A percentile compares a stretch with the other conserved stretches of the same genome.
phyloP scores from a whole-genome alignment of 2,797 vertebrate genomes.

The Hippopotamyrus pictus region DNA sequence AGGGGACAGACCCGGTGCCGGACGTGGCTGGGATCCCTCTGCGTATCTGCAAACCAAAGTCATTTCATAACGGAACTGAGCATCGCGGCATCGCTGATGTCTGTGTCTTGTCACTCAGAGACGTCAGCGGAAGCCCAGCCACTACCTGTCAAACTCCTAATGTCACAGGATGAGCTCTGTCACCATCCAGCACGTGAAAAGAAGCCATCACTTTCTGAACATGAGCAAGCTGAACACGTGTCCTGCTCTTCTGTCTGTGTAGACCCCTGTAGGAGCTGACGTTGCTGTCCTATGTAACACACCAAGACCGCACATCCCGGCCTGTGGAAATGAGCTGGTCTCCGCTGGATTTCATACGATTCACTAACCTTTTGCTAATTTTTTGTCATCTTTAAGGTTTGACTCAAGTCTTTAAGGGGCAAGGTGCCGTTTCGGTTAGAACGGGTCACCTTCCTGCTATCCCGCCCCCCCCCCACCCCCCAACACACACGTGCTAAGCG shows the following conservation, averaged over 20 bases:
- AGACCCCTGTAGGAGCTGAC: not conserved
- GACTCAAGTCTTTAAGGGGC: not conserved
- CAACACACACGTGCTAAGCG: not conserved
- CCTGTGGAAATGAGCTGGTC: not conserved
- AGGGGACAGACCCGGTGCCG: not conserved
- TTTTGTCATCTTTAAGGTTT: not conserved
- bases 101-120: not conserved
- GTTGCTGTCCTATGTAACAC: not conserved
- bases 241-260: not conserved
- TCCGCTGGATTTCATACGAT: not conserved
- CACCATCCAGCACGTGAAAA: not conserved
- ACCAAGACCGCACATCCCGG: not conserved
- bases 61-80: not conserved
- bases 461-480: not conserved
- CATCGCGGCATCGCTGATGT: not conserved
- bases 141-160: not conserved
- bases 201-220: not conserved
- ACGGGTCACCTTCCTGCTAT: not conserved
- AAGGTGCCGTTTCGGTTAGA: not conserved
- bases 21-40: not conserved
- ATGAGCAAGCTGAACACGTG: not conserved
- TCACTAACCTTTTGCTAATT: not conserved
- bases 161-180: not conserved
- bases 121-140: not conserved
- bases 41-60: not conserved